Evolutionary conservation across 1,140 invertebrate genomes (phyloP).

Genomic region (Hormaphis cornu): DNA sequence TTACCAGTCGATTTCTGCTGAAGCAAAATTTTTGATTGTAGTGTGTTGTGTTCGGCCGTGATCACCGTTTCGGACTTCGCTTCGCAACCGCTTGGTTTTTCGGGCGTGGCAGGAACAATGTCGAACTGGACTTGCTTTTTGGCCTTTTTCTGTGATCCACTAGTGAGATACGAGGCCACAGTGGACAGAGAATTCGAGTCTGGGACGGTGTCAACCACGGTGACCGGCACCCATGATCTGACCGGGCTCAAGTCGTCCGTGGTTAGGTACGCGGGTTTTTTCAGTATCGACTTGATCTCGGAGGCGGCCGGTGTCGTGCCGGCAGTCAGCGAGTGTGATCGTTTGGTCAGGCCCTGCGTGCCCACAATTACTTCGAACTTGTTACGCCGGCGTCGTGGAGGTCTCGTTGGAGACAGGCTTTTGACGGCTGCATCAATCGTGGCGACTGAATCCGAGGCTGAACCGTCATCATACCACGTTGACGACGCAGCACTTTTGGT

Average conservation of each 20-base stretch:
- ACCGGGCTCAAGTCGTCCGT: conserved; percentile 22
- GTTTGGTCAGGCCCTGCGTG: neutral
- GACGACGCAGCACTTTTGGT: too few species aligned
- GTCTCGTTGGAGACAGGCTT: conserved; percentile 5
- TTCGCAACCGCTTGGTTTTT: too few species aligned
- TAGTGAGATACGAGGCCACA: too few species aligned
- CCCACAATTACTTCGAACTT: neutral
- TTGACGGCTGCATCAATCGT: neutral
- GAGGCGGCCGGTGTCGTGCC: conserved; percentile 9
- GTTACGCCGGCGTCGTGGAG: neutral
- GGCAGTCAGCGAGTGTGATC: conserved; percentile 33
- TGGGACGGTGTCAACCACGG: too few species aligned
- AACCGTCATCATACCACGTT: conserved; percentile 15
- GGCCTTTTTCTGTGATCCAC: conserved; percentile 34
- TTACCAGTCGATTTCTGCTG: too few species aligned
- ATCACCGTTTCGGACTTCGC: too few species aligned
- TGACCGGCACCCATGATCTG: neutral
- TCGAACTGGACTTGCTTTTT: conserved; percentile 28
- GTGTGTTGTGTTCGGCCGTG: too few species aligned
- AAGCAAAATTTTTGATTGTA: too few species aligned
- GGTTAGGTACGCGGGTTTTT: conserved; percentile 47
- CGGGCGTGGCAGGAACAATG: conserved; percentile 1
- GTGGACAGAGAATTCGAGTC: too few species aligned
- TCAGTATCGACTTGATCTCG: conserved; percentile 55
- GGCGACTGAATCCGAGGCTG: neutral